Conservation (phyloP, 2,888 invertebrate genomes). For the Archips crataeganus region DNA sequence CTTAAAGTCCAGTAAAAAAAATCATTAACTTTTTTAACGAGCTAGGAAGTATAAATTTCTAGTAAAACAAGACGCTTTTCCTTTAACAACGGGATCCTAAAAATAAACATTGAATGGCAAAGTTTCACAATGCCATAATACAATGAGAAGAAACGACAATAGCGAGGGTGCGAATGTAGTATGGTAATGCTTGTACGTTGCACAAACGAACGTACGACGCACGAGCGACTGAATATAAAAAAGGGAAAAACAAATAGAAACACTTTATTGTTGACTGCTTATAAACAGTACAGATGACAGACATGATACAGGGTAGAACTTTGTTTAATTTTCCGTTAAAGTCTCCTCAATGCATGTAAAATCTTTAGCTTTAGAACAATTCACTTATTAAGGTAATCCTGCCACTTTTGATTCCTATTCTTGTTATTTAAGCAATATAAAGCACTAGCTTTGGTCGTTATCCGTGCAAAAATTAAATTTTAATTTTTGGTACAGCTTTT, state of each 20-base stretch:
- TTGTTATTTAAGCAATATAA: no score
- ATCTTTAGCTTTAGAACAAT: no score
- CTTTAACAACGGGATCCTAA: constrained; percentile 17
- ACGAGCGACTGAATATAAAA: constrained; percentile 20
- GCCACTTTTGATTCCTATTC: no score
- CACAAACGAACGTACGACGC: constrained; percentile 11
- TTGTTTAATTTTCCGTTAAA: no score
- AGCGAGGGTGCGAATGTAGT: constrained; percentile 4
- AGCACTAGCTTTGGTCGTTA: no score
- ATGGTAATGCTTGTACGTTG: constrained; percentile 10
- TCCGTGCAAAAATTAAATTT: no score
- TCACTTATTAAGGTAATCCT: no score
- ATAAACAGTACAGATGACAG: neutral
- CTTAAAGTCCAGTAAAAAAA: neutral
- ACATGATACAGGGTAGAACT: neutral
- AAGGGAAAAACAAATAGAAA: neutral
- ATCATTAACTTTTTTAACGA: neutral
- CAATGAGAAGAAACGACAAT: constrained; percentile 25
- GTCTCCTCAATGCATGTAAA: no score
- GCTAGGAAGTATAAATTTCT: neutral
- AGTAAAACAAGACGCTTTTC: constrained; percentile 8
- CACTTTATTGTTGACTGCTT: neutral
- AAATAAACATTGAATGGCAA: constrained; percentile 26
- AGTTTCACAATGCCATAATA: constrained; percentile 16
- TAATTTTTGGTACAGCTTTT: no score